Evolutionary conservation across 30 jellyfish, hydroid and myxozoan genomes (phyloP).

Genomic region (Cassiopea xamachana): DNA sequence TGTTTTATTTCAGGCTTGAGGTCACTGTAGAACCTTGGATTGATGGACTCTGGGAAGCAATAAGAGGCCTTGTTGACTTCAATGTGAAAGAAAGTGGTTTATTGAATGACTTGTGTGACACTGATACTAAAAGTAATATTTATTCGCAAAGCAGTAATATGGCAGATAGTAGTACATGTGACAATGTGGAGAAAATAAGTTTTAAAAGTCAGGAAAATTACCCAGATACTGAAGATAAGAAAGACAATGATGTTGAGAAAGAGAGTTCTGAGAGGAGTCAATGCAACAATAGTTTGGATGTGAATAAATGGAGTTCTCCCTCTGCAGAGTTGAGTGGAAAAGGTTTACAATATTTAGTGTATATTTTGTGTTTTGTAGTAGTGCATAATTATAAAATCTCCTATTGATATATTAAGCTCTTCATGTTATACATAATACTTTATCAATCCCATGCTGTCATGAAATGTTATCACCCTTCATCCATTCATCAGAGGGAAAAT

Average conservation of each 20-base stretch:
- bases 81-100: not conserved
- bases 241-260: not conserved
- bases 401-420: not conserved
- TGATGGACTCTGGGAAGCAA: constrained; percentile 88
- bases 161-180: not conserved
- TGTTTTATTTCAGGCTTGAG: constrained; percentile 75
- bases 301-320: constrained; percentile 9
- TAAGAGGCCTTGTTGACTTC: constrained; percentile 35
- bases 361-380: not conserved
- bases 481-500: not conserved
- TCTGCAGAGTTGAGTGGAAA: constrained; percentile 33
- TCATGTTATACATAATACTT: too few species aligned
- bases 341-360: constrained; percentile 10
- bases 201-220: not conserved
- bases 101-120: not conserved
- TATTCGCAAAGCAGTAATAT: not conserved
- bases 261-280: not conserved
- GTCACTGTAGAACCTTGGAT: constrained; percentile 99
- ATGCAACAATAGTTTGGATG: not conserved
- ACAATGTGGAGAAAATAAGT: not conserved
- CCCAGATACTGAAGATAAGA: not conserved
- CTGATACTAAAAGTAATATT: not conserved
- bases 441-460: too few species aligned
- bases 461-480: too few species aligned
- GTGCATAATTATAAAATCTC: not conserved